Conservation (phyloP, 2,113 vertebrate genomes). For the Corythoichthys haematopterus region DNA sequence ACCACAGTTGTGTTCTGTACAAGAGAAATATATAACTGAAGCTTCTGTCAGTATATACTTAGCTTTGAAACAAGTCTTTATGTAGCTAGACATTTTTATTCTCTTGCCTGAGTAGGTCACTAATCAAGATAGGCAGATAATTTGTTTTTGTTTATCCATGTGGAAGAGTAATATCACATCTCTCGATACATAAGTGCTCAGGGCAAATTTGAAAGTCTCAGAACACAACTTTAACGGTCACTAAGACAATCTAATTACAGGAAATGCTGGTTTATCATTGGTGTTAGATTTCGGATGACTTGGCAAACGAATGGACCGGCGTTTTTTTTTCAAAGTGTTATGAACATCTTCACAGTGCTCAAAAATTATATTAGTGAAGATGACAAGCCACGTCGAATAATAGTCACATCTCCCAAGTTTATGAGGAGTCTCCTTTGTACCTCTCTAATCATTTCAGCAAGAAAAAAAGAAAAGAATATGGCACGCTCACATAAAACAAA, state of each 20-base stretch:
- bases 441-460: conserved; percentile 17
- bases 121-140: conserved; percentile 63
- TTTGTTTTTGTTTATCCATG: conserved; percentile 50
- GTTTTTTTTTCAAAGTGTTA: too few species aligned
- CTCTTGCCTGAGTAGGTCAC: conserved; percentile 52
- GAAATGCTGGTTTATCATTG: too few species aligned
- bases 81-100: conserved; percentile 57
- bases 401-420: conserved; percentile 34
- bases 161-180: conserved; percentile 63
- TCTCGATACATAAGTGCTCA: conserved; percentile 44
- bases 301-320: too few species aligned
- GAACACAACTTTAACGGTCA: neutral
- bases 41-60: conserved; percentile 49
- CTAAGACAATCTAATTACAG: neutral
- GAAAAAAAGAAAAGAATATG: conserved; percentile 31
- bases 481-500: conserved; percentile 31
- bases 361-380: neutral
- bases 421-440: conserved; percentile 26
- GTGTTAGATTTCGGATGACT: too few species aligned
- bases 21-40: conserved; percentile 50
- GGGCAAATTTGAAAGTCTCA: conserved; percentile 54
- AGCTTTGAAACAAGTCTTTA: conserved; percentile 45
- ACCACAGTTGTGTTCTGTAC: conserved; percentile 43
- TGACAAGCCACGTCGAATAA: conserved; percentile 44
- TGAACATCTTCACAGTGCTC: too few species aligned